Percentiles rank a stretch among this genome's conserved stretches.
Conservation (phyloP, 35 echinoderm and acorn worm genomes). For the Acanthaster planci region DNA sequence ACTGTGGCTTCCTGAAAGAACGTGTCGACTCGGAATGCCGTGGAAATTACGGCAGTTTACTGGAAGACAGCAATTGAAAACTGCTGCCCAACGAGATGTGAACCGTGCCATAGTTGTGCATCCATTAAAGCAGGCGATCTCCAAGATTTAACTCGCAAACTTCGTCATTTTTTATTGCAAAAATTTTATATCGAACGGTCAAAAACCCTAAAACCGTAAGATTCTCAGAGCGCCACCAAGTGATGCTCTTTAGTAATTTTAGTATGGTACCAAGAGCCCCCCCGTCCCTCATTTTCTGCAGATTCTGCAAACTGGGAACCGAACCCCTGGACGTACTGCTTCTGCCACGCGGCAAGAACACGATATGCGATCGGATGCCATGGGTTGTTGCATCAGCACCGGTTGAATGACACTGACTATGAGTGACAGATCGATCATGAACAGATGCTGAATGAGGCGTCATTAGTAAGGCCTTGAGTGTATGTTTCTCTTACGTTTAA, state of each 20-base stretch:
- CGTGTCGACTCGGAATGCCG: not conserved
- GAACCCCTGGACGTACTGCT: not conserved
- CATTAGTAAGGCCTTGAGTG: too few relatives aligned
- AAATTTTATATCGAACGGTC: too few relatives aligned
- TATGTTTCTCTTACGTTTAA: too few relatives aligned
- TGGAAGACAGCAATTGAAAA: not conserved
- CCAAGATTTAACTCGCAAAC: too few relatives aligned
- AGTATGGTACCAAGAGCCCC: not conserved
- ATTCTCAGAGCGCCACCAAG: slow-evolving; percentile 16
- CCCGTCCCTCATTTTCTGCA: not conserved
- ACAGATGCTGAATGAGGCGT: too few relatives aligned
- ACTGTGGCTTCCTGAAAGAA: not conserved
- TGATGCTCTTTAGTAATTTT: not conserved
- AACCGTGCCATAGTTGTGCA: not conserved
- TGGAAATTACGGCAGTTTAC: not conserved
- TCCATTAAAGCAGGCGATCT: too few relatives aligned
- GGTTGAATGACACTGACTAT: too few relatives aligned
- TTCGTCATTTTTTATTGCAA: too few relatives aligned
- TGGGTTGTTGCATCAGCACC: not conserved
- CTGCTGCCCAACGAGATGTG: not conserved
- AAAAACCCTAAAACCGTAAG: too few relatives aligned
- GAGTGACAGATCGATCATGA: too few relatives aligned
- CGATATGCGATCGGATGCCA: not conserved
- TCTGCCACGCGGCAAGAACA: not conserved
- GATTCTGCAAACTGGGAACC: not conserved